Evolutionary conservation across 2,113 vertebrate species (phyloP).

Genomic region (Stegostoma tigrinum): DNA sequence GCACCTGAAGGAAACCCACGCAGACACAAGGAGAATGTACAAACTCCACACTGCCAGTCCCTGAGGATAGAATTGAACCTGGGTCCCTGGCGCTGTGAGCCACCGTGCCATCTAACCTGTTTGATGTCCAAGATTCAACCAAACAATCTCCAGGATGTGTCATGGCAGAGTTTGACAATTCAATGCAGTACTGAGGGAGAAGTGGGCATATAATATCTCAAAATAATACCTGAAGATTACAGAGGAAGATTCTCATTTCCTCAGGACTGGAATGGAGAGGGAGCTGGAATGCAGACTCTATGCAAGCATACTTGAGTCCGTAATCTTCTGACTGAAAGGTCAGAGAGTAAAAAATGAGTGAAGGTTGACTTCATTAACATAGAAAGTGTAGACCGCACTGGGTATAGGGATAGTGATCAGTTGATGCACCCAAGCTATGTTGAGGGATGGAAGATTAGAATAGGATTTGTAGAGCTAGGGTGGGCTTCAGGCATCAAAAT

Average conservation of each 20-base stretch:
- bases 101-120: too few species aligned
- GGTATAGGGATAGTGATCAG: not conserved
- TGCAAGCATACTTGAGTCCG: not conserved
- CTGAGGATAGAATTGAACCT: too few species aligned
- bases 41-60: too few species aligned
- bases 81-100: too few species aligned
- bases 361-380: not conserved
- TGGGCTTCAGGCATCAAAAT: not conserved
- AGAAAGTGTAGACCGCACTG: not conserved
- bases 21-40: too few species aligned
- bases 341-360: too few species aligned
- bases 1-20: too few species aligned
- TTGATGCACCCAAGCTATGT: not conserved
- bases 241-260: not conserved
- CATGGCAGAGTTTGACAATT: not conserved
- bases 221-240: not conserved
- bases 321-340: not conserved
- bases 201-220: not conserved
- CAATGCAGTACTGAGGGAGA: not conserved
- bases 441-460: not conserved
- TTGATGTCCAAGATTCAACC: not conserved
- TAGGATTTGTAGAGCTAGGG: not conserved
- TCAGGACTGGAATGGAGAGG: not conserved
- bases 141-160: not conserved
- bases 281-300: not conserved